Percentiles rank a stretch among this genome's conserved stretches.
phyloP scores from a whole-genome alignment of 2,113 vertebrate species.

The Micronycteris hirsuta region DNA sequence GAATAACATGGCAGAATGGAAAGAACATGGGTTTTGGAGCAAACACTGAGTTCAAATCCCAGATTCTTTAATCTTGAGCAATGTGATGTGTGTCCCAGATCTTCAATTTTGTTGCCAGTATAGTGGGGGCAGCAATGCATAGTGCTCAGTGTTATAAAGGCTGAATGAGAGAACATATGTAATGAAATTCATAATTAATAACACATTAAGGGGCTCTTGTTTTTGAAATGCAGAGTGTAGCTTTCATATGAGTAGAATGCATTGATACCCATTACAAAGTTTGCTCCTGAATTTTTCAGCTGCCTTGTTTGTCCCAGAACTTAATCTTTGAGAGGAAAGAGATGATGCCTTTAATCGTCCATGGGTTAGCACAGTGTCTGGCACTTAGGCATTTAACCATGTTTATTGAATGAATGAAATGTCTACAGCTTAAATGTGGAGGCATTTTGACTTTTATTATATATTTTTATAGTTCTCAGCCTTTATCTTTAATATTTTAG shows the following conservation, averaged over 20 bases:
- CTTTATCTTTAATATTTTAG: not conserved
- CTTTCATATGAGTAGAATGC: not conserved
- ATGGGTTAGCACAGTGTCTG: not conserved
- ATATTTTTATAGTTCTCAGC: not conserved
- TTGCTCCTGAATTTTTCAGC: not conserved
- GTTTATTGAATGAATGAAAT: not conserved
- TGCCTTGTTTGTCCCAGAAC: not conserved
- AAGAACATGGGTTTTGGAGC: not conserved
- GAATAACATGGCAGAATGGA: not conserved
- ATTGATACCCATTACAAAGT: not conserved
- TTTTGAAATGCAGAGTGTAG: not conserved
- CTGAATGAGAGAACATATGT: not conserved
- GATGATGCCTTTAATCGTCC: not conserved
- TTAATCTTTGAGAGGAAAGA: not conserved
- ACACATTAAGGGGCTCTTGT: not conserved
- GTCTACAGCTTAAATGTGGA: not conserved
- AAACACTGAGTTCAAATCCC: not conserved
- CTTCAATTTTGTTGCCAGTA: not conserved
- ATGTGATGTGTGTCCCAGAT: not conserved
- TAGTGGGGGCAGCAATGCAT: fast-evolving
- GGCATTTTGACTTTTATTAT: not conserved
- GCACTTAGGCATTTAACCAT: not conserved
- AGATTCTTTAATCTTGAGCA: not conserved
- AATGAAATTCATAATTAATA: not conserved
- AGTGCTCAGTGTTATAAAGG: not conserved